Percentiles rank a stretch among this genome's conserved stretches.
Evolutionary conservation across 2,888 invertebrate genomes (phyloP).

Genomic region (Lasioglossum pauxillum): DNA sequence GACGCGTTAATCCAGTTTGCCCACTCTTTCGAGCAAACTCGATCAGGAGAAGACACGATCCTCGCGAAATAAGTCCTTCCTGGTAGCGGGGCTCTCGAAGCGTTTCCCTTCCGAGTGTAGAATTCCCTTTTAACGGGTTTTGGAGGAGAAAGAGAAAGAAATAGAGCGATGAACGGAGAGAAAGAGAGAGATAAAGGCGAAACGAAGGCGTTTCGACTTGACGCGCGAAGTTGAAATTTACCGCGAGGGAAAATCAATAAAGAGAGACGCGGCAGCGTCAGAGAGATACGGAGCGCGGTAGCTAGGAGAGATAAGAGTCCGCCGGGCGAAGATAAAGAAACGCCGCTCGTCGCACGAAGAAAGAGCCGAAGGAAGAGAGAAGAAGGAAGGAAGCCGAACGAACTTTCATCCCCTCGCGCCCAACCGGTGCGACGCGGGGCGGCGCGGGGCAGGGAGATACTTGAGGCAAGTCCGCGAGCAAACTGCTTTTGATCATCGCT

Average conservation of each 20-base stretch:
- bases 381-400: slow-evolving; percentile 64
- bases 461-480: slow-evolving; percentile 73
- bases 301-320: slow-evolving; percentile 47
- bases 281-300: slow-evolving; percentile 3
- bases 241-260: slow-evolving; percentile 52
- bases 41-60: slow-evolving; percentile 1
- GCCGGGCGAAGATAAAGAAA: slow-evolving; percentile 67
- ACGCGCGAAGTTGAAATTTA: slow-evolving; percentile 46
- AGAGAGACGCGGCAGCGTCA: slow-evolving; percentile 30
- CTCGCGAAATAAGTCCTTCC: background rate
- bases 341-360: slow-evolving; percentile 50
- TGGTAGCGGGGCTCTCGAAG: background rate
- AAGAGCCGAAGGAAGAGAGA: slow-evolving; percentile 27
- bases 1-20: slow-evolving; percentile 6
- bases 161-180: background rate
- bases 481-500: slow-evolving; percentile 77
- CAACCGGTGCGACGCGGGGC: background rate
- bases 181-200: background rate
- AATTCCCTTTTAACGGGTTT: background rate
- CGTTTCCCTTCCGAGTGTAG: background rate
- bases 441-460: slow-evolving; percentile 51
- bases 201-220: slow-evolving; percentile 5
- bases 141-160: background rate
- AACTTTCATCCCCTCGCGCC: slow-evolving; percentile 64
- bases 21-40: background rate